Evolutionary conservation across 2,797 vertebrate genomes (phyloP).

Genomic region (Borostomias antarcticus): DNA sequence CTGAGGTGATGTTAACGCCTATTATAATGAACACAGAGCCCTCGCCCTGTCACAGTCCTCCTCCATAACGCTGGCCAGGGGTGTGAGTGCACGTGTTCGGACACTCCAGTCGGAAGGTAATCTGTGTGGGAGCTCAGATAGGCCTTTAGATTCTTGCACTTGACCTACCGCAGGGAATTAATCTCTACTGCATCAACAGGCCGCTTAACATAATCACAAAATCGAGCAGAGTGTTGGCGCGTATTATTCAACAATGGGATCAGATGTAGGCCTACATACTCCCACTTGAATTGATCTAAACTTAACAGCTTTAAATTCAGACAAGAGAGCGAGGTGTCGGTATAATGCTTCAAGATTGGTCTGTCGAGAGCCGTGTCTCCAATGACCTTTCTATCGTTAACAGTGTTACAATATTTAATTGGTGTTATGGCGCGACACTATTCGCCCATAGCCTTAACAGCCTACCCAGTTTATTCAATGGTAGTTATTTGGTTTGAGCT

Average conservation of each 20-base stretch:
- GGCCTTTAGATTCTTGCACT: slow-evolving; percentile 70
- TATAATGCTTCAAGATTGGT: slow-evolving; percentile 67
- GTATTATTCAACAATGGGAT: slow-evolving; percentile 78
- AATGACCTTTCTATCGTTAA: slow-evolving; percentile 68
- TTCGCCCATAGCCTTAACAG: no score
- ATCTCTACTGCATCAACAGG: slow-evolving; percentile 69
- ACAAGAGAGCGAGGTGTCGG: slow-evolving; percentile 67
- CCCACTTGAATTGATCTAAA: slow-evolving; percentile 69
- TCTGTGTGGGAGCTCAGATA: slow-evolving; percentile 18
- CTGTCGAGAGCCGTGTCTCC: slow-evolving; percentile 66
- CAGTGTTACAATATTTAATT: no score
- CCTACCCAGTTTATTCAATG: no score
- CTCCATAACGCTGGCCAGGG: not conserved
- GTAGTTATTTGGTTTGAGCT: no score
- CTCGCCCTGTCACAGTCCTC: no score
- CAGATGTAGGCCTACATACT: slow-evolving; percentile 74
- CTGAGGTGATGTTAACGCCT: no score
- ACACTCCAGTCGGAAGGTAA: not conserved
- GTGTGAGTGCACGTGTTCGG: not conserved
- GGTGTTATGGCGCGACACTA: no score
- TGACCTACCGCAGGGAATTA: slow-evolving; percentile 83
- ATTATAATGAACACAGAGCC: no score
- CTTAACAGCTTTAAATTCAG: slow-evolving; percentile 67
- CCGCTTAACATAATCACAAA: slow-evolving; percentile 79
- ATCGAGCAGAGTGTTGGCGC: slow-evolving; percentile 61